A percentile compares a stretch with the other conserved stretches of the same genome.
Evolutionary conservation across 1,140 invertebrate genomes (phyloP).

Genomic region (Andricus grossulariae): DNA sequence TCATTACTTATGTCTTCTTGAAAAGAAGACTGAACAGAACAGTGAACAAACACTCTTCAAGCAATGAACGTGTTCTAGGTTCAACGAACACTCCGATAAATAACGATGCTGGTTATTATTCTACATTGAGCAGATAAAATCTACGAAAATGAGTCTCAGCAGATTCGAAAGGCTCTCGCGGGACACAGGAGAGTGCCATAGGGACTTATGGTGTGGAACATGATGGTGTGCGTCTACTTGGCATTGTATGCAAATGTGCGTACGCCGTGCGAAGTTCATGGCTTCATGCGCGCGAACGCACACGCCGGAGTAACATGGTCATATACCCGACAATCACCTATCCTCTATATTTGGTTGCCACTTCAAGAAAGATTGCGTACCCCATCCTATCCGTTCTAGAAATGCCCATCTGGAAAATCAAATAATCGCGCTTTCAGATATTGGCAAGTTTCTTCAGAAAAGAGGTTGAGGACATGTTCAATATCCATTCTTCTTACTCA

Average conservation of each 20-base stretch:
- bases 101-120: constrained; percentile 9
- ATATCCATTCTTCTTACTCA: not conserved
- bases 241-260: constrained; percentile 50
- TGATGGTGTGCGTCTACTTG: constrained; percentile 3
- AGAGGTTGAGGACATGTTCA: constrained; percentile 17
- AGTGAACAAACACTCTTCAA: not conserved
- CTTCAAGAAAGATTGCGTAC: not conserved
- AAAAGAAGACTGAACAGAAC: too few relatives aligned
- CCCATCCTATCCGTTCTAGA: not conserved
- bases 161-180: constrained; percentile 8
- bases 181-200: not conserved
- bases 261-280: constrained; percentile 47
- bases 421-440: constrained; percentile 7
- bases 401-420: constrained; percentile 2
- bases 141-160: not conserved
- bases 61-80: not conserved
- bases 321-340: constrained; percentile 28
- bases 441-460: not conserved
- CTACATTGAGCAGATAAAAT: not conserved
- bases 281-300: constrained; percentile 40
- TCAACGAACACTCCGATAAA: not conserved
- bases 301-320: constrained; percentile 27
- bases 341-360: constrained; percentile 10
- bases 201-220: not conserved
- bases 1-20: too few relatives aligned